Conservation (phyloP, 35 echinoderm and acorn worm species). For the Strongylocentrotus purpuratus region DNA sequence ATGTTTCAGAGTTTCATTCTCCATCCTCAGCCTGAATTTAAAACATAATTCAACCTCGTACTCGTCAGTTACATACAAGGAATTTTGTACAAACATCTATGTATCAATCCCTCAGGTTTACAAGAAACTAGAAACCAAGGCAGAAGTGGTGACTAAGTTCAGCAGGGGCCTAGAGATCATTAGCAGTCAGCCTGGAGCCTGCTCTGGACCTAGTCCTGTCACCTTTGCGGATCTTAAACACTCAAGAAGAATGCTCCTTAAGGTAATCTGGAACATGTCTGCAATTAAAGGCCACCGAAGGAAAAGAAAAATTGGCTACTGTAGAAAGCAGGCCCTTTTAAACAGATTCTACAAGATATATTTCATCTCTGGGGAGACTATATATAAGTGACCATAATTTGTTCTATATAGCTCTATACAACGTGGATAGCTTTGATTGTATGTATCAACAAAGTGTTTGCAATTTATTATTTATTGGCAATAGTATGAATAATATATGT, state of each 20-base stretch:
- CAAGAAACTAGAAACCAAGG: background rate
- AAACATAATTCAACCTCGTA: too few species aligned
- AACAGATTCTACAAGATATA: too few species aligned
- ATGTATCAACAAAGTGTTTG: background rate
- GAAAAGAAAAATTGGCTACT: background rate
- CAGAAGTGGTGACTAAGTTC: background rate
- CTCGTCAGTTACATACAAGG: too few species aligned
- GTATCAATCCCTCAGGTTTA: background rate
- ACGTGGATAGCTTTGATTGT: too few species aligned
- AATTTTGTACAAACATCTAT: background rate
- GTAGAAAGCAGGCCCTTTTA: too few species aligned
- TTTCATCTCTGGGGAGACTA: too few species aligned
- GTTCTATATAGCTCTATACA: too few species aligned
- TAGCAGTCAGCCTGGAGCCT: conserved; percentile 22
- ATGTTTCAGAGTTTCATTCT: too few species aligned
- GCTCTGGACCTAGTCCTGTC: background rate
- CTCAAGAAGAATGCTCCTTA: background rate
- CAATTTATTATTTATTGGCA: background rate
- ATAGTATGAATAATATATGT: background rate
- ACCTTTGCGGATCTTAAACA: conserved; percentile 4
- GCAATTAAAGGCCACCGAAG: background rate
- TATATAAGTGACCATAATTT: too few species aligned
- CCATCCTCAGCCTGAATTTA: too few species aligned
- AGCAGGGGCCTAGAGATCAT: background rate
- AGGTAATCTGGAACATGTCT: background rate